Evolutionary conservation across 1,140 invertebrate species (phyloP), one percentile per base, ranked within the genome.

Genomic region (Lucilia sericata): DNA sequence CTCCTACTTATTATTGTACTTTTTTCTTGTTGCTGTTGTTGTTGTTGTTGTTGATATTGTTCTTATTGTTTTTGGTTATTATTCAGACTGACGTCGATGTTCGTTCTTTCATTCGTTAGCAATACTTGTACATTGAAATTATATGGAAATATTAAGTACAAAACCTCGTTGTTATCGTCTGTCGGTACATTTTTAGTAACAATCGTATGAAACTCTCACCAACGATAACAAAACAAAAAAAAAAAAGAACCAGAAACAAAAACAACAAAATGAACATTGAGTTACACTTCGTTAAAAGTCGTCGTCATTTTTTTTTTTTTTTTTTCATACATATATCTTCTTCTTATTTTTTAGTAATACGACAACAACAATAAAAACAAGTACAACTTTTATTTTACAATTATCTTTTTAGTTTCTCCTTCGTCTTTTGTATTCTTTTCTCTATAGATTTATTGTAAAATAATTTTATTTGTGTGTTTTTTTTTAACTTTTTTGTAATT

Each of bases 341-440:
- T 60, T 60, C 1, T 42, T 42, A 42, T 42, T 42, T 55, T n/a
- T 70, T 70, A 21, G n/a, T 70, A 21, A 21, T 7, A 25, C 65
- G 19, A 70, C 51, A 21, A 21, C 65, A 70, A 70, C 65, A 30
- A 30, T 3, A 30, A 30, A 30, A 30, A 30, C 25, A 70, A 70
- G n/a, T 21, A 70, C 65, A 70, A 70, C 65, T 70, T 70, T 70
- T 70, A 70, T 70, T 70, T 70, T 70, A 70, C 65, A 70, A 70
- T 70, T 70, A 70, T 70, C 65, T 70, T 70, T 70, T 60, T 14
- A 5, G 14, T 14, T 70, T 70, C n/a, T n/a, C n/a, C n/a, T 70
- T 70, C 21, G n/a, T 70, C 60, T 70, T 70, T 70, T 21, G 9
- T 70, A 70, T 70, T 21, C n/a, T 21, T 70, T 21, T 70, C 65